A percentile compares a stretch with the other conserved stretches of the same genome.
Conservation (phyloP, 1,140 invertebrate species). For the Bombus waltoni region DNA sequence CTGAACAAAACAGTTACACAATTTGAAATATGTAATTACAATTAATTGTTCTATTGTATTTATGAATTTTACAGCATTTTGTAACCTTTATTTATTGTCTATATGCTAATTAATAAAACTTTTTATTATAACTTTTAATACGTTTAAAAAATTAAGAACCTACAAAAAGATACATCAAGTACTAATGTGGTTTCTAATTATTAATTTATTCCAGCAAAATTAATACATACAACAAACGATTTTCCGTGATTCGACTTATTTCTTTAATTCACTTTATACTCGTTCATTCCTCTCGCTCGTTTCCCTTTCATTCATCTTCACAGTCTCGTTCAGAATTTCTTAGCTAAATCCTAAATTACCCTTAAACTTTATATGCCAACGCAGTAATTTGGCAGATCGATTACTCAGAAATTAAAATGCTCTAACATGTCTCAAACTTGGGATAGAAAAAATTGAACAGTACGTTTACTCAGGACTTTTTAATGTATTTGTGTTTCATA, state of each 20-base stretch:
- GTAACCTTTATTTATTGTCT: background rate
- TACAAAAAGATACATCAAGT: background rate
- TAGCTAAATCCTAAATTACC: slow-evolving; percentile 57
- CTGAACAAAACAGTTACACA: background rate
- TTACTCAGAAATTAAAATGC: slow-evolving; percentile 54
- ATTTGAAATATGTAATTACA: background rate
- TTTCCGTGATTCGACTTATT: slow-evolving; percentile 43
- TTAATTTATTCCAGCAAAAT: slow-evolving; percentile 66
- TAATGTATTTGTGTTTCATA: slow-evolving; percentile 19
- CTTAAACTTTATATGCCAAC: slow-evolving; percentile 59
- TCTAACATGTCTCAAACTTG: slow-evolving; percentile 28
- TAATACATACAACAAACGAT: slow-evolving; percentile 68
- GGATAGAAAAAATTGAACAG: slow-evolving; percentile 62
- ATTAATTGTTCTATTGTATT: background rate
- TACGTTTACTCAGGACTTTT: slow-evolving; percentile 46
- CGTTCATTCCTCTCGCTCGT: slow-evolving; percentile 28
- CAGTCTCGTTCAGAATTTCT: slow-evolving; percentile 44
- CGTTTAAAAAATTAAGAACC: background rate
- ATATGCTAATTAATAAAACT: background rate
- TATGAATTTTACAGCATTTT: background rate
- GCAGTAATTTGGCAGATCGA: slow-evolving; percentile 53
- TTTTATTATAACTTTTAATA: background rate
- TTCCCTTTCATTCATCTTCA: slow-evolving; percentile 17
- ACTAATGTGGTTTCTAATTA: slow-evolving; percentile 48
- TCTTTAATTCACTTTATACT: slow-evolving; percentile 43